Base-by-base conservation (phyloP, 2,797 vertebrate species). In the Arctocebus calabarensis region DNA sequence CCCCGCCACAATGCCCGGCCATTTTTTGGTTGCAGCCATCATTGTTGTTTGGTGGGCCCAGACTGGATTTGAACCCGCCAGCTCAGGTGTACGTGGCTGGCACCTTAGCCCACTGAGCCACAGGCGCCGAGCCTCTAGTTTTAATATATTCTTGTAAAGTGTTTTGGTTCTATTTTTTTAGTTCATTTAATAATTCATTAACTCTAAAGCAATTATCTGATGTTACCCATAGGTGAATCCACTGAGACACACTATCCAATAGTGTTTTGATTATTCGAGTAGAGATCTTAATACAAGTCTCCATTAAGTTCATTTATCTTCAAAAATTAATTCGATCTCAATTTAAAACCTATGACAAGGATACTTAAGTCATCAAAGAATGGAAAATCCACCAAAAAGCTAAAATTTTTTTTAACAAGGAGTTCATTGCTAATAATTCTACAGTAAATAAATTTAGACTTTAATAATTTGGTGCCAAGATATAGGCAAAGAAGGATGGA, bases 171-270 rank as follows among this genome's bases (percentile, higher is more conserved):
- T 89, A 73, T 82, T 6, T 74, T 88, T 93, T 79, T n/a, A 34
- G 52, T 87, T 87, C 70, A 88, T 25, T 97, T 94, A 83, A 84
- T 83, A 86, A 92, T 52, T 79, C 52, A 68, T 62, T 78, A 97
- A 91, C 81, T 87, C 77, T 45, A 92, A 66, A 94, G 93, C 43
- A 90, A 74, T 86, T 97, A 97, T 73, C 92, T 78, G 62, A 66
- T 95, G 94, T 88, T 75, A 97, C 97, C 97, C 97, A 98, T 97
- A 98, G 98, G 97, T 97, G 97, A 97, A 98, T 95, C 98, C 97
- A 98, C 81, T 98, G 98, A 98, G 97, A 94, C 94, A 66, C 22
- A 92, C 57, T 52, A 95, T 92, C 93, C 81, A 97, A 59, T 32
- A 48, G 34, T 19, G 57, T 62, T 94, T 87, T 82, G 43, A 90